Evolutionary conservation across 2,888 invertebrate genomes (phyloP), one percentile per base, ranked within the genome.

Genomic region (Arge pagana): DNA sequence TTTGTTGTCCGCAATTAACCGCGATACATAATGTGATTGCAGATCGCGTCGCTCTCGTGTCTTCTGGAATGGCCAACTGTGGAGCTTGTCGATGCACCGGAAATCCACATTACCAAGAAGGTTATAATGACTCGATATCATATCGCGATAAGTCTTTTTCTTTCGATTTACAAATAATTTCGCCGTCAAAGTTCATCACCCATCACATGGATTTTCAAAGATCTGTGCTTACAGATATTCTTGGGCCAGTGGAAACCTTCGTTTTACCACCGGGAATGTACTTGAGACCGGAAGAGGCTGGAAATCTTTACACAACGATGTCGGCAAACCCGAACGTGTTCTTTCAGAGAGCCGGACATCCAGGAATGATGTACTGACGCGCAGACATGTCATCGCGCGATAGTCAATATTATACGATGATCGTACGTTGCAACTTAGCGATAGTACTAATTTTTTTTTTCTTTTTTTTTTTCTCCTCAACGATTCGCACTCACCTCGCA

Each of bases 311-410:
- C 80, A 90, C 92, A 68, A 91, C 90, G 63, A 81, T 92, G 77
- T 93, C 92, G 78, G 89, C 88, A 78, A 93, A 93, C 81, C 93
- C 93, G 62, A 93, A 93, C 80, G 93, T 93, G 61, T 93, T 88
- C 78, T 93, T 93, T 79, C 92, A 93, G 78, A 85, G 92, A 69
- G 84, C 87, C 66, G 85, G 92, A 67, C 92, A 93, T 82, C 90
- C 90, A 63, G 92, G 92, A 78, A 91, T 93, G 89, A 91, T 93
- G 87, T 93, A 93, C 80, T 93, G 80, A 86, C 15, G 43, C 13
- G 13, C 39, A n/a, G 8, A 24, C 11, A 10, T 13, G 41, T 2
- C 26, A 51, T 19, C 35, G 37, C 30, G 31, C 51, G n/a, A 51
- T 43, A 43, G 10, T 43, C 49, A 51, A 52, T 50, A 50, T 54